Conservation (phyloP, 2,888 invertebrate species). For the Chloromyia formosa region DNA sequence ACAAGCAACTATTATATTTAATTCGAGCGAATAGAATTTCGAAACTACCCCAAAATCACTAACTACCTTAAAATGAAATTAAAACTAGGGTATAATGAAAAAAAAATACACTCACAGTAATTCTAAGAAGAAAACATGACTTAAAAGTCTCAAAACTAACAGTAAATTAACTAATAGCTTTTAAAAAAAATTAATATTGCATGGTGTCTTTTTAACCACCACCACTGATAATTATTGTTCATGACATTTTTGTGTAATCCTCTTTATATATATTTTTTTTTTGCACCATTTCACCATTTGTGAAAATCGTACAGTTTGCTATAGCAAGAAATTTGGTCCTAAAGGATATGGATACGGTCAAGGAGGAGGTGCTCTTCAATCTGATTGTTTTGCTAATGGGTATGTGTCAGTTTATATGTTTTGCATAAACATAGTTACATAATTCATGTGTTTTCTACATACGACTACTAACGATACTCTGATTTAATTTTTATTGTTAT, state of each 20-base stretch:
- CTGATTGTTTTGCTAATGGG: constrained; percentile 87
- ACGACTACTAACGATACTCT: not conserved
- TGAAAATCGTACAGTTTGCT: constrained; percentile 76
- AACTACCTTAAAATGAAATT: too few relatives aligned
- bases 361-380: constrained; percentile 93
- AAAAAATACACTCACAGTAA: too few relatives aligned
- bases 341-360: constrained; percentile 98
- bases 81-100: too few relatives aligned
- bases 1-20: too few relatives aligned
- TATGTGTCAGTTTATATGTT: constrained; percentile 65
- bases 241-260: constrained; percentile 31
- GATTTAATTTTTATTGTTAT: not conserved
- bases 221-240: not conserved
- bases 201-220: too few relatives aligned
- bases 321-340: constrained; percentile 96
- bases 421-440: not conserved
- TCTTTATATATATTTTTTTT: constrained; percentile 12
- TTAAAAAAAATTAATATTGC: too few relatives aligned
- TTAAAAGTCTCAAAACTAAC: too few relatives aligned
- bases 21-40: too few relatives aligned
- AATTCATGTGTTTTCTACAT: not conserved
- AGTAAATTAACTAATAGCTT: too few relatives aligned
- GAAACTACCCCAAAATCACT: too few relatives aligned
- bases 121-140: too few relatives aligned
- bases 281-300: not conserved